Conservation (phyloP, 2,113 vertebrate species). For the Thomomys bottae region DNA sequence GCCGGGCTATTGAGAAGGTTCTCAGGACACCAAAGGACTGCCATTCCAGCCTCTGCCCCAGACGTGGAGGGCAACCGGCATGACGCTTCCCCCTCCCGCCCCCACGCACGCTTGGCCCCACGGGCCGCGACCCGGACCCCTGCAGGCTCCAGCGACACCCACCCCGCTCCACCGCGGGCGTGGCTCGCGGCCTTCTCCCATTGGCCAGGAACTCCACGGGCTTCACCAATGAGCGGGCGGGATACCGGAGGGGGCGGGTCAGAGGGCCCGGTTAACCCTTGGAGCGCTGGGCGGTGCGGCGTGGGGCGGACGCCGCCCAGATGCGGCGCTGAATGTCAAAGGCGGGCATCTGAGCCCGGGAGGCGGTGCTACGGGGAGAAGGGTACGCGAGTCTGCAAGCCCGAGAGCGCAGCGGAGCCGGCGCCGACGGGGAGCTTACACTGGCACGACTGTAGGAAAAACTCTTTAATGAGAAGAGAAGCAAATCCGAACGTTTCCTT, state of each 20-base stretch:
- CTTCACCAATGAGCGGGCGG: constrained; percentile 81
- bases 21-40: background rate
- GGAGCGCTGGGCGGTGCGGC: background rate
- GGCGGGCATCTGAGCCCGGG: background rate
- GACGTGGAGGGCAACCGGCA: background rate
- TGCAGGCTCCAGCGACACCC: constrained; percentile 60
- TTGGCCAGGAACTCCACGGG: constrained; percentile 74
- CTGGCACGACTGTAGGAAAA: constrained; percentile 88
- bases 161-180: background rate
- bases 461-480: constrained; percentile 85
- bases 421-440: constrained; percentile 85
- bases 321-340: background rate
- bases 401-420: constrained; percentile 76
- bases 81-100: background rate
- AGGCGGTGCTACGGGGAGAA: background rate
- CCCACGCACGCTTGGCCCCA: background rate
- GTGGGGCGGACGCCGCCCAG: fast-evolving
- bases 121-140: fast-evolving
- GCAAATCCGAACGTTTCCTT: constrained; percentile 85
- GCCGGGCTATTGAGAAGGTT: background rate
- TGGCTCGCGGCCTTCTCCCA: constrained; percentile 73
- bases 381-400: too few species aligned
- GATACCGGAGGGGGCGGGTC: constrained; percentile 24
- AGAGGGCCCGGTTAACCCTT: background rate
- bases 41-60: background rate